These are phyloP conservation scores for Plecotus auritus DNA, from an alignment of 2,113 vertebrate species.

Conservation along the genomic window DNA sequence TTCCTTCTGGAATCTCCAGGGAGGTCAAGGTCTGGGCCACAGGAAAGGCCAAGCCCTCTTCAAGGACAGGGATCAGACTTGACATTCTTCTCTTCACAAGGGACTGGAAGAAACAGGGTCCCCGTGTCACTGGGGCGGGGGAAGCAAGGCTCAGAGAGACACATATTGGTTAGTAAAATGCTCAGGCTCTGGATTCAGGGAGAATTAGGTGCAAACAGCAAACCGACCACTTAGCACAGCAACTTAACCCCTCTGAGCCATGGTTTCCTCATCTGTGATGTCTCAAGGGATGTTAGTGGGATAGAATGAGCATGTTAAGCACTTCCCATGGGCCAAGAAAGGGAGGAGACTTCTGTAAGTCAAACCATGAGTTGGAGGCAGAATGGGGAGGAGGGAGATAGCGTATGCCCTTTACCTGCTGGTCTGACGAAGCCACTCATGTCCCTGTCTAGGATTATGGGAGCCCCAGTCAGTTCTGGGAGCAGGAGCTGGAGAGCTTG, in stretches of 20 bases:
- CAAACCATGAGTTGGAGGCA: neutral
- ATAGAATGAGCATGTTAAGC: neutral
- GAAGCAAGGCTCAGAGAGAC: neutral
- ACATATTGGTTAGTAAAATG: neutral
- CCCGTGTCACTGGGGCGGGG: neutral
- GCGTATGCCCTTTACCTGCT: neutral
- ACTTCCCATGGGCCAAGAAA: neutral
- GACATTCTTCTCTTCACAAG: neutral
- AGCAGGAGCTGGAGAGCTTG: conserved; percentile 94
- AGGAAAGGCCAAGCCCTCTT: neutral
- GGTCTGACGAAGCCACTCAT: neutral
- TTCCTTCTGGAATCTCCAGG: neutral
- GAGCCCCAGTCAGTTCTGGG: conserved; percentile 94
- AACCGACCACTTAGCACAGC: neutral
- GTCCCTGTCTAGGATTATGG: conserved; percentile 84
- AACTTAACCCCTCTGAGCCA: neutral
- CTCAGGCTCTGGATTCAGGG: neutral
- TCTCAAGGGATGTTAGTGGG: neutral
- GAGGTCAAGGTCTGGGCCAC: neutral
- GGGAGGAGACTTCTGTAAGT: neutral
- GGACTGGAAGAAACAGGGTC: neutral
- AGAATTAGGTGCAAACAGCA: neutral
- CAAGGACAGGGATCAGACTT: neutral
- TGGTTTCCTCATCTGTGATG: accelerated
- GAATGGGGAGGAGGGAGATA: neutral